Evolutionary conservation across 2,797 vertebrate species (phyloP).

Genomic region (Propithecus perrieri): DNA sequence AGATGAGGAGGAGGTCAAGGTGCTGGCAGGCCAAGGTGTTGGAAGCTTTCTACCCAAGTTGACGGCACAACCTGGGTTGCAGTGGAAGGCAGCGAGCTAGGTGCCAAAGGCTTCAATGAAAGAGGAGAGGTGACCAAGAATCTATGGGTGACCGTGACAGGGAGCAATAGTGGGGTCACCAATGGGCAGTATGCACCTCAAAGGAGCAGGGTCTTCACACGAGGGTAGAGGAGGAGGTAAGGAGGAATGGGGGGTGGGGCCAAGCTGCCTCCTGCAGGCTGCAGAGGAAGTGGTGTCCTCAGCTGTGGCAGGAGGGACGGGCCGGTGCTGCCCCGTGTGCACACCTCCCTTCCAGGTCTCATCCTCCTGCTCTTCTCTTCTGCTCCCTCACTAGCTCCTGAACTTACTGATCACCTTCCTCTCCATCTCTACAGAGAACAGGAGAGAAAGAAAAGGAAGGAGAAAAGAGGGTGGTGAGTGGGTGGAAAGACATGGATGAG

Average conservation of each 20-base stretch:
- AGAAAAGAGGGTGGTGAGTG: background rate
- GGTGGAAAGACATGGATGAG: background rate
- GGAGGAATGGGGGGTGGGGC: background rate
- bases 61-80: background rate
- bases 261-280: background rate
- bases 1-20: background rate
- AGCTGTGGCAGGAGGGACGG: background rate
- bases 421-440: background rate
- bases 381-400: background rate
- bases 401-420: background rate
- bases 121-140: background rate
- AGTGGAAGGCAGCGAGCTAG: background rate
- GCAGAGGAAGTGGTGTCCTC: background rate
- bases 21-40: background rate
- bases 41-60: background rate
- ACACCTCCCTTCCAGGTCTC: background rate
- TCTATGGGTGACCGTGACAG: background rate
- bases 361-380: background rate
- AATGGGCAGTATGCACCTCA: background rate
- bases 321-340: accelerated
- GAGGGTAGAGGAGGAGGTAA: background rate
- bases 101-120: background rate
- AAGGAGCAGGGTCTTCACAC: background rate
- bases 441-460: background rate
- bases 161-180: background rate